Conservation (phyloP, 2,888 invertebrate species). For the Drosophila fulvimacula region DNA sequence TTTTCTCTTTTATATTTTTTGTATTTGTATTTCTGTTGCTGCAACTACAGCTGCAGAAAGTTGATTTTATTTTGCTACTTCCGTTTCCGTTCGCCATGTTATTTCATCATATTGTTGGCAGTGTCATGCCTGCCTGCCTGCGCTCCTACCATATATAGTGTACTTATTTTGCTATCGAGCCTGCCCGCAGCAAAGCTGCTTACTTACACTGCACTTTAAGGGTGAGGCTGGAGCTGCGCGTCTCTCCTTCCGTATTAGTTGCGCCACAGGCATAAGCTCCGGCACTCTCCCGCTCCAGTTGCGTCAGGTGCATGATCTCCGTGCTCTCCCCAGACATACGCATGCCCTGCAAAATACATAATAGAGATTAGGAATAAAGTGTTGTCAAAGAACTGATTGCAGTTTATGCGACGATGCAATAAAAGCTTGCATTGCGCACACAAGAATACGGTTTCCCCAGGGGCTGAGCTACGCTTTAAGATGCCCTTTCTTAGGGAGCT, state of each 20-base stretch:
- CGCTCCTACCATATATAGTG: conserved; percentile 4
- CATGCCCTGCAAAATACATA: conserved; percentile 82
- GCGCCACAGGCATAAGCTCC: conserved; percentile 93
- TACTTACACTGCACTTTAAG: conserved; percentile 93
- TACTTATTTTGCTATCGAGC: conserved; percentile 27
- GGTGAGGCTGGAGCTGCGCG: conserved; percentile 90
- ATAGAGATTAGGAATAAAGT: neutral
- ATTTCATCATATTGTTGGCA: conserved; percentile 51
- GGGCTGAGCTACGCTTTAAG: neutral
- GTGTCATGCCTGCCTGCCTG: conserved; percentile 17
- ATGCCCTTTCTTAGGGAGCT: neutral
- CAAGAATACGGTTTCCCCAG: neutral
- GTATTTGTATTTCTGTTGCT: conserved; percentile 19
- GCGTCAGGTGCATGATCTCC: conserved; percentile 88
- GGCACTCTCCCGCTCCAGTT: conserved; percentile 89
- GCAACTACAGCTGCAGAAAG: conserved; percentile 32
- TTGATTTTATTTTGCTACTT: conserved; percentile 69
- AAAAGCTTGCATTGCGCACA: no score
- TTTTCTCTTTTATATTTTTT: neutral
- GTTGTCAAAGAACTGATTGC: neutral
- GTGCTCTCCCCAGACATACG: conserved; percentile 85
- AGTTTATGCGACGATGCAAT: neutral
- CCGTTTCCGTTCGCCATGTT: conserved; percentile 67
- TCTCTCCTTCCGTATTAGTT: conserved; percentile 92
- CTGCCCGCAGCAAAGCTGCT: conserved; percentile 28